phyloP scores from a whole-genome alignment of 2,888 invertebrate species.

The Panorpa germanica region DNA sequence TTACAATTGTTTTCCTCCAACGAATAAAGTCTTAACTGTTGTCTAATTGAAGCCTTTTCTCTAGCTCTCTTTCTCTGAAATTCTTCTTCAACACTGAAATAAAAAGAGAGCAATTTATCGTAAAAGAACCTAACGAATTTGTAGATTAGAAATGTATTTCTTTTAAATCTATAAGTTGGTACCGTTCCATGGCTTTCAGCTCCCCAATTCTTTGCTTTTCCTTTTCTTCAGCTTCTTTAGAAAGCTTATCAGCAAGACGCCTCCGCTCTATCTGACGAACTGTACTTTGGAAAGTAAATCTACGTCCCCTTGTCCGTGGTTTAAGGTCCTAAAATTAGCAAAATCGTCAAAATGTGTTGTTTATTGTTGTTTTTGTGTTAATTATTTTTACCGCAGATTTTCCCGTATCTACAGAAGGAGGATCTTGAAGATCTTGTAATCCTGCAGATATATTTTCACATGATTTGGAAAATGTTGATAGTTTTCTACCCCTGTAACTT shows the following conservation, averaged over 20 bases:
- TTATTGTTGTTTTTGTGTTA: not conserved
- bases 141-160: not conserved
- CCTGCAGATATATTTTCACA: constrained; percentile 21
- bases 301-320: constrained; percentile 28
- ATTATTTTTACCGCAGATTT: not conserved
- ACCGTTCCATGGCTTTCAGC: constrained; percentile 61
- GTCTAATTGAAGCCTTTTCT: constrained; percentile 55
- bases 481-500: constrained; percentile 8
- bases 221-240: constrained; percentile 56
- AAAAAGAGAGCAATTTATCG: constrained; percentile 2
- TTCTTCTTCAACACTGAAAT: constrained; percentile 58
- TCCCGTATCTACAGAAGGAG: constrained; percentile 1
- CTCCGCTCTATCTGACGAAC: constrained; percentile 63
- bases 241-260: constrained; percentile 52
- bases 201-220: constrained; percentile 57
- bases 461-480: constrained; percentile 23
- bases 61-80: constrained; percentile 67
- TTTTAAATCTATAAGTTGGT: constrained; percentile 6
- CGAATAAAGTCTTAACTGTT: constrained; percentile 52
- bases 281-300: constrained; percentile 72
- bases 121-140: not conserved
- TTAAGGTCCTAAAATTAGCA: constrained; percentile 1
- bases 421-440: not conserved
- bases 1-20: constrained; percentile 35
- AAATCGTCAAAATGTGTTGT: not conserved